These are phyloP conservation scores for Frieseomelitta varia DNA, from an alignment of 1,140 invertebrate genomes.

Conservation along the genomic window DNA sequence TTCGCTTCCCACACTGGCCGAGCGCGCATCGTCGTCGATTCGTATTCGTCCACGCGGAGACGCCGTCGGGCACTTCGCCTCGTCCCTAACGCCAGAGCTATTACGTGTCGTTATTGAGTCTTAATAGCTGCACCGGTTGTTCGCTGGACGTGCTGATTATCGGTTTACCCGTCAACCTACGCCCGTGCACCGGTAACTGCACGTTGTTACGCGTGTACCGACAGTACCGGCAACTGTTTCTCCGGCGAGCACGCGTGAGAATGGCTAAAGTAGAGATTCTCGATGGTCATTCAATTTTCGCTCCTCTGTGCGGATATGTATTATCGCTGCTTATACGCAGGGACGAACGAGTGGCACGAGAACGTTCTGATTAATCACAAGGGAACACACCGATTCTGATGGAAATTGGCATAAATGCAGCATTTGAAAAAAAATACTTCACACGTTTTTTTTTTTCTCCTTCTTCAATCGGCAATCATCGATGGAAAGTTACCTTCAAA, in stretches of 20 bases:
- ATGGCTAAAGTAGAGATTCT: constrained; percentile 7
- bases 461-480: too few species aligned
- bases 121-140: constrained; percentile 76
- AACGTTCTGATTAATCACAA: not conserved
- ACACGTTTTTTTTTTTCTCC: too few species aligned
- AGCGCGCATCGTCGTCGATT: constrained; percentile 4
- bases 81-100: constrained; percentile 63
- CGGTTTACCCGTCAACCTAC: constrained; percentile 70
- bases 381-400: too few species aligned
- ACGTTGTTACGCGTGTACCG: constrained; percentile 60
- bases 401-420: too few species aligned
- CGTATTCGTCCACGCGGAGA: constrained; percentile 1
- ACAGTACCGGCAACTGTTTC: constrained; percentile 31
- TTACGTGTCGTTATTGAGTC: constrained; percentile 77
- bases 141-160: constrained; percentile 77
- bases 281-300: constrained; percentile 19
- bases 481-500: too few species aligned
- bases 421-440: too few species aligned
- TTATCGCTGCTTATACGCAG: not conserved
- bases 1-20: constrained; percentile 43
- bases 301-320: not conserved
- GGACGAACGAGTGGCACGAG: not conserved
- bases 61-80: not conserved
- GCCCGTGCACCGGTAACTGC: constrained; percentile 58
- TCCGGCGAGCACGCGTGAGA: constrained; percentile 37